Conservation (phyloP, 2,797 vertebrate species). For the Benthosema pterotum region DNA sequence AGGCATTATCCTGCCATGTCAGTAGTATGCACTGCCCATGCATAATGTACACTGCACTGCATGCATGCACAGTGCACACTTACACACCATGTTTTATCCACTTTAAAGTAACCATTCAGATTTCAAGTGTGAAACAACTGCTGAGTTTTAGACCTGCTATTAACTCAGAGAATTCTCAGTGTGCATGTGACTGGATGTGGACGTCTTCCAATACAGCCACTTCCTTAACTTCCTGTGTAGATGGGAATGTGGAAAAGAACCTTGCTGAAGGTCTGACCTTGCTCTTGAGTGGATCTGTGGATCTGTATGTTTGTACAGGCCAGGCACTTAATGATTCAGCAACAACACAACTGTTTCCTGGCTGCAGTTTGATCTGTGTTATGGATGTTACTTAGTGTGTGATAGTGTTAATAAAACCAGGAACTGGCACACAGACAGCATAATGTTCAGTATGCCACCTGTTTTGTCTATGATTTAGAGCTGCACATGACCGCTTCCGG, state of each 20-base stretch:
- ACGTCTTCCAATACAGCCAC: conserved; percentile 1
- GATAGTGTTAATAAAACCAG: conserved; percentile 19
- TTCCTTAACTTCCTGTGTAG: conserved; percentile 8
- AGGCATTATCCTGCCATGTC: too few relatives aligned
- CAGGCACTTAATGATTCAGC: conserved; percentile 53
- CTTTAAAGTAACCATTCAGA: background rate
- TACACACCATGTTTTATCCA: background rate
- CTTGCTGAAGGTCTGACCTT: conserved; percentile 20
- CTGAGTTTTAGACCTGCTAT: too few relatives aligned
- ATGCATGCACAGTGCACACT: background rate
- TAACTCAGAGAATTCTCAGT: background rate
- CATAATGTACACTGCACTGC: too few relatives aligned
- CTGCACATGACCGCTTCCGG: conserved; percentile 9
- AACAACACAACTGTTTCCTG: conserved; percentile 42
- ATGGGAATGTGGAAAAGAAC: conserved; percentile 56
- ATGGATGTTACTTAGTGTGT: too few relatives aligned
- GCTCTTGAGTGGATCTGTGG: conserved; percentile 5
- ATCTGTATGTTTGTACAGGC: conserved; percentile 53
- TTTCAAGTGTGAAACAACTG: background rate
- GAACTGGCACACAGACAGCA: conserved; percentile 4
- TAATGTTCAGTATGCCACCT: too few relatives aligned
- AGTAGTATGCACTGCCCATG: too few relatives aligned
- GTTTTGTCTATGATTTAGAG: conserved; percentile 22
- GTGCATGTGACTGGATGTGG: conserved; percentile 25
- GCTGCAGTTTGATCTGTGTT: conserved; percentile 21